Conservation (phyloP, 2,113 vertebrate genomes). For the Rhinichthys klamathensis region DNA sequence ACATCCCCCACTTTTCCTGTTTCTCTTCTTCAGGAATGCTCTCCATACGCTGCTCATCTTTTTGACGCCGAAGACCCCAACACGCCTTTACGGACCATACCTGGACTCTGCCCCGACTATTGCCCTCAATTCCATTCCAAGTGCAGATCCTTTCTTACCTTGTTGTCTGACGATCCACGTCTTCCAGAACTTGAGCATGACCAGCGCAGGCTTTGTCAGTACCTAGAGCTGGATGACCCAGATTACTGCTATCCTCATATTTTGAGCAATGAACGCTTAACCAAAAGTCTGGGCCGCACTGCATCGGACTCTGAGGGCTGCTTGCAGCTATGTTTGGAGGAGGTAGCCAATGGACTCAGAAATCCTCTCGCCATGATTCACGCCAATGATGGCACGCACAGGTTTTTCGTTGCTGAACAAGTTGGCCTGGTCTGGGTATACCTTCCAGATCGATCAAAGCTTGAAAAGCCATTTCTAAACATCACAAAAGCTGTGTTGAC, state of each 20-base stretch:
- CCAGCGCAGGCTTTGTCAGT: conserved; percentile 75
- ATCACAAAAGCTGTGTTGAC: conserved; percentile 87
- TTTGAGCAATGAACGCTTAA: conserved; percentile 80
- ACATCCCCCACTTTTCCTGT: conserved; percentile 31
- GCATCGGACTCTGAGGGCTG: conserved; percentile 81
- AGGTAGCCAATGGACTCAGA: conserved; percentile 86
- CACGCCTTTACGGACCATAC: conserved; percentile 83
- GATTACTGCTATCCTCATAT: conserved; percentile 94
- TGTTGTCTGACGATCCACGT: conserved; percentile 76
- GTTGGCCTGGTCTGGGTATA: conserved; percentile 93
- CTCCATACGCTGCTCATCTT: conserved; percentile 93
- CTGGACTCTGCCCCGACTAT: conserved; percentile 91
- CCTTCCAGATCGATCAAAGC: conserved; percentile 82
- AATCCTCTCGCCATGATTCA: conserved; percentile 95
- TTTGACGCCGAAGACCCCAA: conserved; percentile 89
- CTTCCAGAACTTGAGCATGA: conserved; percentile 74
- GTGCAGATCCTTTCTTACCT: conserved; percentile 79
- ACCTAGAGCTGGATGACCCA: conserved; percentile 81
- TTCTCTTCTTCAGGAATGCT: conserved; percentile 84
- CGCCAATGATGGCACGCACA: conserved; percentile 88
- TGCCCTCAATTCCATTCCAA: conserved; percentile 81
- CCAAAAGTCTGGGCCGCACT: conserved; percentile 84
- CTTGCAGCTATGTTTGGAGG: conserved; percentile 89
- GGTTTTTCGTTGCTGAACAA: conserved; percentile 94
- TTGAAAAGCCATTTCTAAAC: conserved; percentile 89